phyloP scores from a whole-genome alignment of 92 coral and sea anemone species.

The Muricea muricata region DNA sequence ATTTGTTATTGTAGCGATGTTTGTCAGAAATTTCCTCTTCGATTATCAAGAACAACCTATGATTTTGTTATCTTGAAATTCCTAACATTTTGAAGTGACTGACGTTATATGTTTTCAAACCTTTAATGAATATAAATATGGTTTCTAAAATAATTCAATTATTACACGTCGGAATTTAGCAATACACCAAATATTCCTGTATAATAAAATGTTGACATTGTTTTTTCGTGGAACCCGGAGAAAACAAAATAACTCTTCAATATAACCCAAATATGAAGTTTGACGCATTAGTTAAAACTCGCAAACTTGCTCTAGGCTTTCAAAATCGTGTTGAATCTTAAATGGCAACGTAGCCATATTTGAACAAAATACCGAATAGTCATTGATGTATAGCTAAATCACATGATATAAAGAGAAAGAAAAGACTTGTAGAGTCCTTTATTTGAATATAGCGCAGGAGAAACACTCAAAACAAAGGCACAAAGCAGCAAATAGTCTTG shows the following conservation, averaged over 20 bases:
- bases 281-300: background rate
- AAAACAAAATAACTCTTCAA: conserved; percentile 20
- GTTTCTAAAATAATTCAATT: background rate
- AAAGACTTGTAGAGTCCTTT: no score
- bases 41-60: background rate
- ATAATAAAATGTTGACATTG: background rate
- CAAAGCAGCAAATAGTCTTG: background rate
- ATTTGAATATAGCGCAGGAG: no score
- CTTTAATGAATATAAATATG: background rate
- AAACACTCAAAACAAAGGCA: no score
- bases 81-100: background rate
- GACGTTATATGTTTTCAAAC: background rate
- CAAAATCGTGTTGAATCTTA: no score
- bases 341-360: no score
- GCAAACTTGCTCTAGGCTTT: background rate
- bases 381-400: no score
- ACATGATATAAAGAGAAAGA: background rate
- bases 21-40: background rate
- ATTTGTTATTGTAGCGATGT: conserved; percentile 12
- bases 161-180: background rate
- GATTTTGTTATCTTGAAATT: background rate
- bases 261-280: conserved; percentile 10
- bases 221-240: background rate
- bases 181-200: no score
- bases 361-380: no score